These are phyloP conservation scores for Lucifuga dentata DNA, from an alignment of 2,113 vertebrate genomes.

Conservation along the genomic window DNA sequence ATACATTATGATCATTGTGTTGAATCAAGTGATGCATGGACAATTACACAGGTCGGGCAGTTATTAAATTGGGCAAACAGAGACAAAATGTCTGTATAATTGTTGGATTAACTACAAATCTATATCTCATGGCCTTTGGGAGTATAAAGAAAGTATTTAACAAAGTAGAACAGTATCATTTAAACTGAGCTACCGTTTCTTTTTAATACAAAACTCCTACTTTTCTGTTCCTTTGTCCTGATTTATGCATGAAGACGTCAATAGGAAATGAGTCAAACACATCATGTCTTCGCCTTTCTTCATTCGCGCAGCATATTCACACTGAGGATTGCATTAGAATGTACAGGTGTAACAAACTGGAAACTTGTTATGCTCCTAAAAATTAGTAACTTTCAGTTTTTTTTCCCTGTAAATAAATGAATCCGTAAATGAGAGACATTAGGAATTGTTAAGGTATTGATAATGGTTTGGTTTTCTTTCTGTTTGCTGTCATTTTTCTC, in stretches of 20 bases:
- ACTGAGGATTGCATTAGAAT: too few relatives aligned
- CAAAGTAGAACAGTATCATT: background rate
- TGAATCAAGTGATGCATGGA: background rate
- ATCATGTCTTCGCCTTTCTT: too few relatives aligned
- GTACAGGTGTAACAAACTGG: too few relatives aligned
- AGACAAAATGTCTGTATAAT: background rate
- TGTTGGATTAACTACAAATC: background rate
- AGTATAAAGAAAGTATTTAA: conserved; percentile 11
- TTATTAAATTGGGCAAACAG: too few relatives aligned
- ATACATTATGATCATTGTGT: background rate
- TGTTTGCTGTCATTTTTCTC: background rate
- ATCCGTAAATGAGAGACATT: too few relatives aligned
- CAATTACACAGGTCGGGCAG: background rate
- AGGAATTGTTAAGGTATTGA: too few relatives aligned
- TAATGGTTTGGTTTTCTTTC: background rate
- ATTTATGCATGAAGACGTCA: too few relatives aligned
- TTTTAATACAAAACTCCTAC: background rate
- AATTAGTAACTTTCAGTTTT: background rate
- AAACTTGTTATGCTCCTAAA: too few relatives aligned
- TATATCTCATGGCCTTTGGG: background rate
- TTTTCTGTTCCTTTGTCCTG: background rate
- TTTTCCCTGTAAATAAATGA: background rate
- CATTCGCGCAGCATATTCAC: too few relatives aligned
- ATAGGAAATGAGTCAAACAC: background rate
- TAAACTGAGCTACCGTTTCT: background rate